Evolutionary conservation across 2,888 invertebrate species (phyloP).

Genomic region (Hermodice carunculata): DNA sequence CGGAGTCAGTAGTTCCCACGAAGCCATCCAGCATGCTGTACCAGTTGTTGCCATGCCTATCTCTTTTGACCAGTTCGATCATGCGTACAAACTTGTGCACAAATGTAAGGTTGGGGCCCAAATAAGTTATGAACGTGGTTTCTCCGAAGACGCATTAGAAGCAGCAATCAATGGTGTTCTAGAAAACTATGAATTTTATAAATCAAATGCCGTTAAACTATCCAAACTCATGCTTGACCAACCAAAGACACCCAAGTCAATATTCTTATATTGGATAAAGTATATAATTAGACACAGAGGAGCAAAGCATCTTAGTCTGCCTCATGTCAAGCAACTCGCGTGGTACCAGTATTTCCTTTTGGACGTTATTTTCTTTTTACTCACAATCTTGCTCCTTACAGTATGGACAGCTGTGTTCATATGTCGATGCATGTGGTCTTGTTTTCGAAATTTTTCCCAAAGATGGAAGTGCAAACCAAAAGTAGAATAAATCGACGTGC

Average conservation of each 20-base stretch:
- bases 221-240: conserved; percentile 8
- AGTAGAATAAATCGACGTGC: no score
- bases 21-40: conserved; percentile 3
- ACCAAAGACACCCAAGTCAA: neutral
- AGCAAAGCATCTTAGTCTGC: conserved; percentile 1
- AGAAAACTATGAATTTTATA: neutral
- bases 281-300: conserved; percentile 7
- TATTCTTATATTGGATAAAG: conserved; percentile 5
- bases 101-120: conserved; percentile 2
- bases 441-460: no score
- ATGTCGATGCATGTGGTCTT: no score
- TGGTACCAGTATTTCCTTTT: no score
- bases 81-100: neutral
- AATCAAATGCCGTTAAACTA: conserved; percentile 8
- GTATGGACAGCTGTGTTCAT: no score
- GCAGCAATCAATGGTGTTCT: conserved; percentile 3
- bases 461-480: no score
- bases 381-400: no score
- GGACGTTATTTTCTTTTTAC: no score
- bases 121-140: neutral
- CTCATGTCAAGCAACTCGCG: no score
- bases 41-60: conserved; percentile 18
- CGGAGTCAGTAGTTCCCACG: conserved; percentile 15
- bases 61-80: conserved; percentile 7
- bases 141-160: neutral